Base-by-base conservation (phyloP, 1,140 invertebrate species). In the Dryas iulia region DNA sequence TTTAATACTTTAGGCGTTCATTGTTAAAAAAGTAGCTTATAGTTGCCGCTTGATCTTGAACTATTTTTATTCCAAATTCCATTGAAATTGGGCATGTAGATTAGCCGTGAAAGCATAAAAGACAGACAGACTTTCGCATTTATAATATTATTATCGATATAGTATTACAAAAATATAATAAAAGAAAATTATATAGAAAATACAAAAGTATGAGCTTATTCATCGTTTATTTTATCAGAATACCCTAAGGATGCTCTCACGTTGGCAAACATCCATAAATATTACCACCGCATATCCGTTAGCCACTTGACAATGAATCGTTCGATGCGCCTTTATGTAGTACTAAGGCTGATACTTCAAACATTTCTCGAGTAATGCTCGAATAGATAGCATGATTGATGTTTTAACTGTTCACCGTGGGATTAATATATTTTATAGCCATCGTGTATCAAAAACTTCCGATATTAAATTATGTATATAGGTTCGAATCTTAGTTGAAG, bases 231-330 rank as follows among this genome's bases (percentile, higher is more conserved):
- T 57, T 57, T 64, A 60, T 60, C 56, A 54, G 26, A 58, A 52
- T 54, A 39, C 56, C 56, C 47, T 53, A 70, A 65, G 68, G 56
- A 60, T 65, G 30, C 68, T 70, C 33, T 24, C 35, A 26, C 53
- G 5, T 57, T 70, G 62, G 62, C 62, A 39, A 25, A 14, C 11
- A 12, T 39, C 68, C 68, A 70, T 60, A 65, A 59, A 70, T 54
- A 70, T 39, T 70, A 59, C 61, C 24, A 25, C 12, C 26, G 11
- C 52, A 62, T 61, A 58, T 64, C 57, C 58, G 56, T 47, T 47
- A 59, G 35, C 61, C 68, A 70, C 68, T 70, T 64, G 61, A 70
- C 68, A 70, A 54, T 35, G 68, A 39, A 70, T 64, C n/a, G 11
- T 39, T 39, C 61, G 68, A 70, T 65, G 68, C 18, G 39, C 18